Percentiles rank a stretch among this genome's conserved stretches.
Conservation (phyloP, 2,888 invertebrate genomes). For the Priapulus caudatus region DNA sequence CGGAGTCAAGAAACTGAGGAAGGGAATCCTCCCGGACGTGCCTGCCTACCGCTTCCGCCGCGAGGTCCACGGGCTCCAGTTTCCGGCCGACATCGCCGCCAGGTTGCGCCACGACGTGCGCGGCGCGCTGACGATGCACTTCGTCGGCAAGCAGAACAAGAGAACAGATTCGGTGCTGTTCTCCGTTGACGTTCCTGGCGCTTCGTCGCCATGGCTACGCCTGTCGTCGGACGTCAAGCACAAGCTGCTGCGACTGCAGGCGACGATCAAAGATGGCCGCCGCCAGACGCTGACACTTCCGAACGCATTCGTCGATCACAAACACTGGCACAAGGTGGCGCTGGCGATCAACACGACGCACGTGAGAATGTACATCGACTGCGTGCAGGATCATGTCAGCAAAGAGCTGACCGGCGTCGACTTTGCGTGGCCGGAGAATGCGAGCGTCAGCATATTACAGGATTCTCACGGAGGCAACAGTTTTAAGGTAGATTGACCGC, state of each 20-base stretch:
- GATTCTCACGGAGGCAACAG: background rate
- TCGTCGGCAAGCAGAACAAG: background rate
- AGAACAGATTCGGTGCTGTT: background rate
- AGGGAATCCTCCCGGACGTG: background rate
- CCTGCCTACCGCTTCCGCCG: background rate
- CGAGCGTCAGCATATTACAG: background rate
- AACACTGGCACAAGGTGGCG: background rate
- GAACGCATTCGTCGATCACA: conserved; percentile 1
- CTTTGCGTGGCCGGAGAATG: background rate
- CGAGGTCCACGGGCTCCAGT: background rate
- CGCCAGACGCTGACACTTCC: background rate
- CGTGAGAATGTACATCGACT: background rate
- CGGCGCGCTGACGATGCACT: background rate
- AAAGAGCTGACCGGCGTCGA: too few species aligned
- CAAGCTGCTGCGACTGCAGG: background rate
- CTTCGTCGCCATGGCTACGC: background rate
- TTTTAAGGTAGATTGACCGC: background rate
- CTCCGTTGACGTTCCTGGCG: background rate
- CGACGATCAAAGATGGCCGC: background rate
- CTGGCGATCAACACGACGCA: background rate
- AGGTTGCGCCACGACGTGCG: background rate
- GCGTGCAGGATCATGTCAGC: background rate
- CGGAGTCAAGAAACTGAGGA: background rate
- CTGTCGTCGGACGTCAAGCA: background rate
- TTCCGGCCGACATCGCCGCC: background rate